Evolutionary conservation across 1,140 invertebrate species (phyloP).

Genomic region (Halyomorpha halys): DNA sequence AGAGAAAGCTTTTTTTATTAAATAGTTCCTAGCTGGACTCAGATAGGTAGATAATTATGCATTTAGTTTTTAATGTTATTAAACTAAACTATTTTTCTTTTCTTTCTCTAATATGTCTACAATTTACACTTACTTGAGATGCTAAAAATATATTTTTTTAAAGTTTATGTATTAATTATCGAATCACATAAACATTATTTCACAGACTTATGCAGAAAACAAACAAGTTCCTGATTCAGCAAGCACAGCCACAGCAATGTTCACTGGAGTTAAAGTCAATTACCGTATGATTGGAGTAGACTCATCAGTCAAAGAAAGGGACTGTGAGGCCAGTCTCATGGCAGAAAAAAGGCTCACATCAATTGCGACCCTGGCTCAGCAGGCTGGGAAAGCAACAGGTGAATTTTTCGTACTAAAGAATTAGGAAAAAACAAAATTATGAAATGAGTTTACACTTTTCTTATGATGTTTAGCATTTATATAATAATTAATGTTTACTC

Average conservation of each 20-base stretch:
- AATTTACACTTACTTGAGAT: no score
- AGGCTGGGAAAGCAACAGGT: conserved; percentile 61
- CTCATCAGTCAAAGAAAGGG: conserved; percentile 46
- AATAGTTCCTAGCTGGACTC: no score
- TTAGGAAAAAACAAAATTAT: background rate
- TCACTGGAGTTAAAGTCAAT: conserved; percentile 77
- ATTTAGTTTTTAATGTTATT: no score
- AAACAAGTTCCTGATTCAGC: conserved; percentile 72
- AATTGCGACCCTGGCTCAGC: conserved; percentile 59
- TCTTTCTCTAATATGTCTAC: no score
- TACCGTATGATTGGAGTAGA: conserved; percentile 60
- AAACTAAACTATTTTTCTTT: no score
- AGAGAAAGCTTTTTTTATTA: no score
- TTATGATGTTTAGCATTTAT: no score
- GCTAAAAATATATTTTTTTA: no score
- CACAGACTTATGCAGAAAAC: conserved; percentile 72
- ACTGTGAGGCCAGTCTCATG: conserved; percentile 45
- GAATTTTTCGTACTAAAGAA: conserved; percentile 43
- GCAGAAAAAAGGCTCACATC: conserved; percentile 48
- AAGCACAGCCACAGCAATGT: conserved; percentile 68
- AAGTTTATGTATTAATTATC: no score
- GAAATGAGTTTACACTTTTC: no score
- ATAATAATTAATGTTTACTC: no score
- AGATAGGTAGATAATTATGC: no score
- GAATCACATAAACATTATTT: background rate